Evolutionary conservation across 1,140 invertebrate genomes (phyloP).

Genomic region (Pteromalus puparum): DNA sequence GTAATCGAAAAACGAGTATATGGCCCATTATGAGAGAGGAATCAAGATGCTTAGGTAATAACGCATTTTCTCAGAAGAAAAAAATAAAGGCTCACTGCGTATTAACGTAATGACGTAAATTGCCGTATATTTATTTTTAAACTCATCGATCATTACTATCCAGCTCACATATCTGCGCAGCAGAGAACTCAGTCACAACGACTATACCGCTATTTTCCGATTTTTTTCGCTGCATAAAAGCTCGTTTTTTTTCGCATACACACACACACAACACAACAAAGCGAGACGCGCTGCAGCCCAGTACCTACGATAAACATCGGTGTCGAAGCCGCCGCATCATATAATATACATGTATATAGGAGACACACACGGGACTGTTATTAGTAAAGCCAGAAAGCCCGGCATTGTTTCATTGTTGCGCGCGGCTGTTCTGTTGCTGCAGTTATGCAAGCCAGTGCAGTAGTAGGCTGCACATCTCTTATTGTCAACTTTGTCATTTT

Average conservation of each 20-base stretch:
- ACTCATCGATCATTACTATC: too few relatives aligned
- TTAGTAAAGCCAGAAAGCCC: background rate
- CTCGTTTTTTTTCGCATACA: too few relatives aligned
- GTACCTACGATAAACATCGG: constrained; percentile 39
- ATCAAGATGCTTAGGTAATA: background rate
- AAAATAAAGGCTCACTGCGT: too few relatives aligned
- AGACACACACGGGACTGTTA: background rate
- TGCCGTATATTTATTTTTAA: too few relatives aligned
- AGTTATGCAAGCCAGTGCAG: background rate
- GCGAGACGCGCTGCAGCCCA: background rate
- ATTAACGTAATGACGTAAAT: too few relatives aligned
- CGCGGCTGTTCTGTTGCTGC: background rate
- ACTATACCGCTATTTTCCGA: too few relatives aligned
- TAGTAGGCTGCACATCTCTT: background rate
- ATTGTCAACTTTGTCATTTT: constrained; percentile 36
- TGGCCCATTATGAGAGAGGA: background rate
- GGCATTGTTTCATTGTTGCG: constrained; percentile 46
- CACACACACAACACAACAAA: too few relatives aligned
- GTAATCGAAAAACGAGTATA: too few relatives aligned
- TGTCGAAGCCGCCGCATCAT: background rate
- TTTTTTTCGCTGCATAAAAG: too few relatives aligned
- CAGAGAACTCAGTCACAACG: too few relatives aligned
- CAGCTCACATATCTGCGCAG: too few relatives aligned
- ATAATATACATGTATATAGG: background rate
- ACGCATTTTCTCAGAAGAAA: background rate